Percentiles rank a stretch among this genome's conserved stretches.
phyloP scores from a whole-genome alignment of 2,797 vertebrate genomes.

The Spizella passerina region DNA sequence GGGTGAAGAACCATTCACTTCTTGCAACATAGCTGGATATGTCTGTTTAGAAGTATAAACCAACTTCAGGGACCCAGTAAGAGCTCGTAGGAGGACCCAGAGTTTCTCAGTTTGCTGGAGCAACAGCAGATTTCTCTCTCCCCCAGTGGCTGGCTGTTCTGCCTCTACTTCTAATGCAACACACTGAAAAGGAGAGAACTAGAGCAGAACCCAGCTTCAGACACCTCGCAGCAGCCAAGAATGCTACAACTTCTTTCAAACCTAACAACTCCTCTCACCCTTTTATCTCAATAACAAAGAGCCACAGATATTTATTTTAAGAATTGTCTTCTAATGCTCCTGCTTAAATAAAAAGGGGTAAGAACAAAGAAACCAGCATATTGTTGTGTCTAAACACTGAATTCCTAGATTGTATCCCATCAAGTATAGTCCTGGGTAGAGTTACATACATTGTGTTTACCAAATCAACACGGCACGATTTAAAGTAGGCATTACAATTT shows the following conservation, averaged over 20 bases:
- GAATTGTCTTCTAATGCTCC: background rate
- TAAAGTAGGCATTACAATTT: background rate
- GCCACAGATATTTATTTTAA: background rate
- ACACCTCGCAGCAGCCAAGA: background rate
- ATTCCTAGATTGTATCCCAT: background rate
- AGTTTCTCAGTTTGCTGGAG: background rate
- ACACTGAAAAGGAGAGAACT: background rate
- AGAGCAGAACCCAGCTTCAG: background rate
- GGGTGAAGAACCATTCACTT: background rate
- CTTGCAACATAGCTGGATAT: slow-evolving; percentile 28
- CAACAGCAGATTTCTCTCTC: slow-evolving; percentile 16
- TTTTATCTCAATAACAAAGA: background rate
- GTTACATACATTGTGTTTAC: background rate
- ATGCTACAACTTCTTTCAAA: background rate
- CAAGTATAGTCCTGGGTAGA: background rate
- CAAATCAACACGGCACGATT: background rate
- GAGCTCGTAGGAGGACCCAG: slow-evolving; percentile 49
- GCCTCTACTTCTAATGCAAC: background rate
- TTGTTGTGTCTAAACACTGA: background rate
- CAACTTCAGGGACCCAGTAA: slow-evolving; percentile 22
- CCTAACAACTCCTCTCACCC: background rate
- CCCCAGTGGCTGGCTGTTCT: background rate
- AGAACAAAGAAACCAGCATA: background rate
- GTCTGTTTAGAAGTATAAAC: background rate
- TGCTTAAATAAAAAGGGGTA: background rate